phyloP scores from a whole-genome alignment of 1,140 invertebrate genomes.

The Adoxophyes honmai region DNA sequence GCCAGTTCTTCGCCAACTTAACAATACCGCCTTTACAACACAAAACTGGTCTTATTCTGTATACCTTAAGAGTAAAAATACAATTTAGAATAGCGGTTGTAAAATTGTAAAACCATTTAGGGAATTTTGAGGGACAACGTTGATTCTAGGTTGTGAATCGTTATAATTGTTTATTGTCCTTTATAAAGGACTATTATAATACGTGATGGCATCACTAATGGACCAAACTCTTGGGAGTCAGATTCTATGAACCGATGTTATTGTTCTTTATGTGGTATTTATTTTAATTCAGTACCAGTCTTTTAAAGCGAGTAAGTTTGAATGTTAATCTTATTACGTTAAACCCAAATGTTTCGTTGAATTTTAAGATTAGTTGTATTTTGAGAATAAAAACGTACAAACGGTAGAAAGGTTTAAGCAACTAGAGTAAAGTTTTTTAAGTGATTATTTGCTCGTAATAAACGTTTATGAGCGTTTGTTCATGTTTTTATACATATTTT shows the following conservation, averaged over 20 bases:
- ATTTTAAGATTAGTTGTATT: too few relatives aligned
- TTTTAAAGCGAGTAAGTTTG: not conserved
- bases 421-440: too few relatives aligned
- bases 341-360: not conserved
- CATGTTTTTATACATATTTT: too few relatives aligned
- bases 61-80: not conserved
- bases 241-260: constrained; percentile 5
- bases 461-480: too few relatives aligned
- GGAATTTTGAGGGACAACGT: not conserved
- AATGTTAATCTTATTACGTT: not conserved
- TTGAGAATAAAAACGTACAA: too few relatives aligned
- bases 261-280: constrained; percentile 10
- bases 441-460: too few relatives aligned
- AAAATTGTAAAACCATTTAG: constrained; percentile 1
- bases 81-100: not conserved
- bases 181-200: constrained; percentile 12
- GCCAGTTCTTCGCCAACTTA: not conserved
- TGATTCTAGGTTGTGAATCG: constrained; percentile 6
- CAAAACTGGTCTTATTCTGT: not conserved
- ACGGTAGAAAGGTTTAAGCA: too few relatives aligned
- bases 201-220: constrained; percentile 13
- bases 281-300: constrained; percentile 6
- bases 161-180: constrained; percentile 12
- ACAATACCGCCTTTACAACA: not conserved
- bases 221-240: not conserved